Evolutionary conservation across 2,888 invertebrate species (phyloP).

Genomic region (Stramonita haemastoma): DNA sequence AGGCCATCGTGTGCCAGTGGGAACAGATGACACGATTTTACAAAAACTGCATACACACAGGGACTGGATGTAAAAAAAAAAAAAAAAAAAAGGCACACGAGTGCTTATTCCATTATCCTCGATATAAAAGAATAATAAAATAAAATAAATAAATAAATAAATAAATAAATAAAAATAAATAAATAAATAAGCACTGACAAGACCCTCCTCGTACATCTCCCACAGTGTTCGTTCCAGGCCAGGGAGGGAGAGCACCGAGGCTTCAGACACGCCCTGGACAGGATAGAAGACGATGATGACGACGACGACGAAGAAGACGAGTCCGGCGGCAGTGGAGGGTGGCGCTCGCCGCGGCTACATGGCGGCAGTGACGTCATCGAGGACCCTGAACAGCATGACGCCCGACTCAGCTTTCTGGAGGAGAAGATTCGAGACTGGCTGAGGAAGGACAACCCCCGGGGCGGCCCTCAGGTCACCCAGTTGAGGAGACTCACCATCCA

Average conservation of each 20-base stretch:
- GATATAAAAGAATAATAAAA: too few relatives aligned
- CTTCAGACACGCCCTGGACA: neutral
- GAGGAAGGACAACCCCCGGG: slow-evolving; percentile 55
- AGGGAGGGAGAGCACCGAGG: neutral
- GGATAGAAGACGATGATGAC: neutral
- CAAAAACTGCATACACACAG: too few relatives aligned
- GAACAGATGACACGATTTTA: too few relatives aligned
- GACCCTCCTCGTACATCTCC: neutral
- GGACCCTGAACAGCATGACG: slow-evolving; percentile 57
- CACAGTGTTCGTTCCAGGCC: slow-evolving; percentile 34
- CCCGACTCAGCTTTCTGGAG: slow-evolving; percentile 65
- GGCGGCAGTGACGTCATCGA: slow-evolving; percentile 44
- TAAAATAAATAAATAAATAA: too few relatives aligned
- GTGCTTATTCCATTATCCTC: too few relatives aligned
- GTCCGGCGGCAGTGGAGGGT: slow-evolving; percentile 4
- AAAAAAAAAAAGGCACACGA: too few relatives aligned
- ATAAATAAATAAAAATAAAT: too few relatives aligned
- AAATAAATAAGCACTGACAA: neutral
- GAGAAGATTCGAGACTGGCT: slow-evolving; percentile 68
- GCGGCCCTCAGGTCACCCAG: slow-evolving; percentile 60
- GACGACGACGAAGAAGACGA: neutral
- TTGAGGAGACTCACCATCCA: slow-evolving; percentile 59
- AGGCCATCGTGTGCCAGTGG: too few relatives aligned
- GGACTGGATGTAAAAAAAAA: too few relatives aligned
- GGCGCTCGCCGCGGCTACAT: slow-evolving; percentile 39